phyloP scores from a whole-genome alignment of 2,797 vertebrate species.

The Triplophysa bombifrons region DNA sequence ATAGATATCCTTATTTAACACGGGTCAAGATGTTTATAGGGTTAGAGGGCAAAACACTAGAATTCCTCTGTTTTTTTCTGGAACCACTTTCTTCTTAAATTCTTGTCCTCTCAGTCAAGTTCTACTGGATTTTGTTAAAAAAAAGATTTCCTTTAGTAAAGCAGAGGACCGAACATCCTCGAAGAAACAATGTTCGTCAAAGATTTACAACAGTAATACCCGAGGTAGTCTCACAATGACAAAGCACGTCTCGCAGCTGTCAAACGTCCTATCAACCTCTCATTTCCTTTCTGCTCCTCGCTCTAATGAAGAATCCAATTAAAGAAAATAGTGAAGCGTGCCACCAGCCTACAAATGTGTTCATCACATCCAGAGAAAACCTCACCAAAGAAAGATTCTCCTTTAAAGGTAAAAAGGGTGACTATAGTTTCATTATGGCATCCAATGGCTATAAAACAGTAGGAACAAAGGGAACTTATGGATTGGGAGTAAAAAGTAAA shows the following conservation, averaged over 20 bases:
- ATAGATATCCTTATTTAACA: slow-evolving; percentile 42
- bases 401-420: background rate
- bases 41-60: slow-evolving; percentile 9
- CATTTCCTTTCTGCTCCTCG: slow-evolving; percentile 17
- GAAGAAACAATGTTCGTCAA: background rate
- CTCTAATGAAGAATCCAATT: slow-evolving; percentile 46
- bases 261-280: slow-evolving; percentile 37
- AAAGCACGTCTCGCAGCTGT: slow-evolving; percentile 24
- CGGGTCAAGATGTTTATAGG: slow-evolving; percentile 18
- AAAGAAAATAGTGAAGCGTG: slow-evolving; percentile 23
- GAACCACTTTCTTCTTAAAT: background rate
- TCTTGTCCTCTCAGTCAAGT: background rate
- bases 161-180: background rate
- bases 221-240: background rate
- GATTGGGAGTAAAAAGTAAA: background rate
- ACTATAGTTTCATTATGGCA: background rate
- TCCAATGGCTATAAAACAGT: background rate
- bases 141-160: background rate
- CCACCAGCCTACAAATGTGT: slow-evolving; percentile 14
- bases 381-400: background rate
- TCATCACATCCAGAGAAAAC: slow-evolving; percentile 12
- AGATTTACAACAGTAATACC: slow-evolving; percentile 20
- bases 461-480: background rate
- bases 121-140: background rate
- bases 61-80: background rate